Percentiles rank a stretch among this genome's conserved stretches.
These are phyloP conservation scores for Rhynchophorus ferrugineus DNA, from an alignment of 1,140 invertebrate genomes.

Conservation along the genomic window DNA sequence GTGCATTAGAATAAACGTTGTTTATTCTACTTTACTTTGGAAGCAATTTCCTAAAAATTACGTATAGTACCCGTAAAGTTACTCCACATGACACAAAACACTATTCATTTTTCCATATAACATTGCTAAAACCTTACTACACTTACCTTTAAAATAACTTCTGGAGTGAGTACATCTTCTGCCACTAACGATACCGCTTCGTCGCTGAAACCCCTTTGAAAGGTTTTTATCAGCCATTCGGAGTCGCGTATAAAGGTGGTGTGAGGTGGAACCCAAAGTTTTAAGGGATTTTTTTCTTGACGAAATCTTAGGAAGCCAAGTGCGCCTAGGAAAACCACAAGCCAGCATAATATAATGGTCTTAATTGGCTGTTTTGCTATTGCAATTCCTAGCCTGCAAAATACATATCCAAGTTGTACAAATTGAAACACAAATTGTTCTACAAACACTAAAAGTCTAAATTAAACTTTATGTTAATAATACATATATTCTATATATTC, in stretches of 20 bases:
- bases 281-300: constrained; percentile 59
- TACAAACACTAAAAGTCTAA: no score
- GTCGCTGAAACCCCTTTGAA: constrained; percentile 53
- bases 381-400: constrained; percentile 45
- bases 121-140: no score
- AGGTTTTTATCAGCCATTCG: constrained; percentile 63
- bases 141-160: constrained; percentile 38
- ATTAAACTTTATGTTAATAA: background rate
- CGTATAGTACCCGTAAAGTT: no score
- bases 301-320: constrained; percentile 52
- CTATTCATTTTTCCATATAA: no score
- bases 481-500: background rate
- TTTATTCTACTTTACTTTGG: no score
- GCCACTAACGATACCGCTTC: constrained; percentile 56
- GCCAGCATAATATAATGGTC: constrained; percentile 47
- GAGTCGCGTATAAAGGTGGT: constrained; percentile 61
- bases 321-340: constrained; percentile 44
- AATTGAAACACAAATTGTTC: no score
- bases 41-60: no score
- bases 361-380: constrained; percentile 47
- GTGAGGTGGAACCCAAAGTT: constrained; percentile 62
- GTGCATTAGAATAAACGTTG: no score
- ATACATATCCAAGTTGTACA: no score
- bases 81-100: no score
- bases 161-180: constrained; percentile 57